Percentiles rank a stretch among this genome's conserved stretches.
phyloP scores from a whole-genome alignment of 2,113 vertebrate species.

The Megaleporinus macrocephalus region DNA sequence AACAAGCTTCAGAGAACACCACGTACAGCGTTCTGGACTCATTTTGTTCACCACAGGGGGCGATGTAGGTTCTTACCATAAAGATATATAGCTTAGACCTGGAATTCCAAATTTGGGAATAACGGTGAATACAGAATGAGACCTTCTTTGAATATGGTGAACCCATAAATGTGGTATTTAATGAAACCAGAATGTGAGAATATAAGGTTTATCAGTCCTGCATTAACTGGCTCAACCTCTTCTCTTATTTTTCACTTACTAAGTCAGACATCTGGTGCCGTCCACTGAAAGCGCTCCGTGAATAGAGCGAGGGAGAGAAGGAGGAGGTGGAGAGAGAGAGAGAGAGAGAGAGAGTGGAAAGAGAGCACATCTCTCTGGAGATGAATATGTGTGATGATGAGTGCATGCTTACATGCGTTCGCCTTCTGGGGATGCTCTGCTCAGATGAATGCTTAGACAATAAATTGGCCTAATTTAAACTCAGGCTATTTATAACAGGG shows the following conservation, averaged over 20 bases:
- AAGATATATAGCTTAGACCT: too few relatives aligned
- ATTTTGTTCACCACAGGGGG: too few relatives aligned
- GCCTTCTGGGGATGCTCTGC: slow-evolving; percentile 72
- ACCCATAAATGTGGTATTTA: too few relatives aligned
- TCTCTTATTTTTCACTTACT: not conserved
- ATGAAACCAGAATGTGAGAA: too few relatives aligned
- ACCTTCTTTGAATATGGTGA: too few relatives aligned
- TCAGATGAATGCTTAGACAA: slow-evolving; percentile 75
- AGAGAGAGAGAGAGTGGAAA: not conserved
- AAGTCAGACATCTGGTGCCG: slow-evolving; percentile 17
- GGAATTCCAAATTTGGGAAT: too few relatives aligned
- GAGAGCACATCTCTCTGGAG: slow-evolving; percentile 66
- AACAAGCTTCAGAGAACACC: too few relatives aligned
- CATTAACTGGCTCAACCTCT: not conserved
- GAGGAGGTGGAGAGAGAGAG: too few relatives aligned
- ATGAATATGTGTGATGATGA: slow-evolving; percentile 72
- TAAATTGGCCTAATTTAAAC: slow-evolving; percentile 77
- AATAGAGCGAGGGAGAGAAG: not conserved
- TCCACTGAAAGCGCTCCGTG: slow-evolving; percentile 18
- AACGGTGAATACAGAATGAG: too few relatives aligned
- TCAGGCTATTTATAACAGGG: slow-evolving; percentile 68
- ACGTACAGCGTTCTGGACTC: too few relatives aligned
- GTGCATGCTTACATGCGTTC: slow-evolving; percentile 72
- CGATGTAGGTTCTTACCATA: too few relatives aligned
- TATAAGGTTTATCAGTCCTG: too few relatives aligned